Evolutionary conservation across 2,888 invertebrate species (phyloP).

Genomic region (Cantharis rustica): DNA sequence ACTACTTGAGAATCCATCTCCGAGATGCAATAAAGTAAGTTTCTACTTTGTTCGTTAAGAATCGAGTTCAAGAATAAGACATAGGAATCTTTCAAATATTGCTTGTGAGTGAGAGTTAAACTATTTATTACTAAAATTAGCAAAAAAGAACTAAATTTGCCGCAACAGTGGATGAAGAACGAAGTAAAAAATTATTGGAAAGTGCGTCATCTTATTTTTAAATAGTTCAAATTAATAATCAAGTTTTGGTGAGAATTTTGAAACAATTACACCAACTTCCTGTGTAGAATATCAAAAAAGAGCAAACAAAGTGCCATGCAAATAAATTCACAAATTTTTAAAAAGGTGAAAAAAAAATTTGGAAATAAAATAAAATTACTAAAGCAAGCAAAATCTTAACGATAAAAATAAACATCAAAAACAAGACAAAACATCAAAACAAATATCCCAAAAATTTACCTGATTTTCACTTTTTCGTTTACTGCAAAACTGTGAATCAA

Average conservation of each 20-base stretch:
- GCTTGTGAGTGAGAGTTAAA: background rate
- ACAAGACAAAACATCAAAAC: background rate
- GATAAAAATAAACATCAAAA: background rate
- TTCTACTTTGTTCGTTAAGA: too few species aligned
- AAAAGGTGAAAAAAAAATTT: background rate
- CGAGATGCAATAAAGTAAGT: too few species aligned
- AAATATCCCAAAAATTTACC: slow-evolving; percentile 30
- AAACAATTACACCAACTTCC: background rate
- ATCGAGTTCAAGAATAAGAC: too few species aligned
- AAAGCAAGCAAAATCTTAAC: background rate
- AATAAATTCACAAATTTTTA: background rate
- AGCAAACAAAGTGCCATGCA: background rate
- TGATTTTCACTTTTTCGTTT: slow-evolving; percentile 39
- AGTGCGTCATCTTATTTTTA: background rate
- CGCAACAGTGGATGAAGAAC: background rate
- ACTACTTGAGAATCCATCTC: too few species aligned
- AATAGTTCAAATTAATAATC: background rate
- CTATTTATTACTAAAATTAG: background rate
- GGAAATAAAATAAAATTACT: background rate
- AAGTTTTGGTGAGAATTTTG: background rate
- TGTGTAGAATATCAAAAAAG: background rate
- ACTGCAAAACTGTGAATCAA: slow-evolving; percentile 40
- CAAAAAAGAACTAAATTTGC: background rate
- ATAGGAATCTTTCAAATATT: background rate
- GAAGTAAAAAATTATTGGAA: too few species aligned